Evolutionary conservation across 2,113 vertebrate species (phyloP).

Genomic region (Centropus unirufus): DNA sequence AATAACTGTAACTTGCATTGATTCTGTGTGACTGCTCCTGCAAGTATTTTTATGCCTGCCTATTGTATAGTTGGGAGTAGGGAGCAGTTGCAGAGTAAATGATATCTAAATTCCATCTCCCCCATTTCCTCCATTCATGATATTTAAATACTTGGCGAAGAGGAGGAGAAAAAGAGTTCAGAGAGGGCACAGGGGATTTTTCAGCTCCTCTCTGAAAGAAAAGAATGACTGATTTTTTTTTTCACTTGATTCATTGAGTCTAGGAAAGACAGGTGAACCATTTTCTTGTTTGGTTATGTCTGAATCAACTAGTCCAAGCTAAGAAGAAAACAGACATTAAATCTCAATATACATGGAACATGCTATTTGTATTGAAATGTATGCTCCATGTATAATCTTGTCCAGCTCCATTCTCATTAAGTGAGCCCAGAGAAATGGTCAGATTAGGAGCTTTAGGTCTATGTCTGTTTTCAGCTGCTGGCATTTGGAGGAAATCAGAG

Average conservation of each 20-base stretch:
- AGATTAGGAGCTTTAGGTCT: background rate
- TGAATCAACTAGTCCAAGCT: background rate
- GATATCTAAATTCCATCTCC: background rate
- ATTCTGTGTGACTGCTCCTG: background rate
- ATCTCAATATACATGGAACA: background rate
- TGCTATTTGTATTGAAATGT: background rate
- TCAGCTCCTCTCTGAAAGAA: background rate
- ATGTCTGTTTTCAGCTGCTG: background rate
- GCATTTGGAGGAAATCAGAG: background rate
- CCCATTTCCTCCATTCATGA: background rate
- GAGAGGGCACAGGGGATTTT: background rate
- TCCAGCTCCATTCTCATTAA: background rate
- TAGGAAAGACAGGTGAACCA: background rate
- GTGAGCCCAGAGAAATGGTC: background rate
- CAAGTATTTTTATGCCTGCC: background rate
- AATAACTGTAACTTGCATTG: background rate
- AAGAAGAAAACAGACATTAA: background rate
- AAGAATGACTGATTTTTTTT: background rate
- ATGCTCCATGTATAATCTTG: background rate
- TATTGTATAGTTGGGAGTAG: background rate
- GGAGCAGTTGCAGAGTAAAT: background rate
- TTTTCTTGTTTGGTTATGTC: background rate
- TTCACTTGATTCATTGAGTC: background rate
- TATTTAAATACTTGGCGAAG: background rate
- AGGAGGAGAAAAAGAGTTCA: background rate